Base-by-base conservation (phyloP, 2,113 vertebrate genomes). In the Misgurnus anguillicaudatus region DNA sequence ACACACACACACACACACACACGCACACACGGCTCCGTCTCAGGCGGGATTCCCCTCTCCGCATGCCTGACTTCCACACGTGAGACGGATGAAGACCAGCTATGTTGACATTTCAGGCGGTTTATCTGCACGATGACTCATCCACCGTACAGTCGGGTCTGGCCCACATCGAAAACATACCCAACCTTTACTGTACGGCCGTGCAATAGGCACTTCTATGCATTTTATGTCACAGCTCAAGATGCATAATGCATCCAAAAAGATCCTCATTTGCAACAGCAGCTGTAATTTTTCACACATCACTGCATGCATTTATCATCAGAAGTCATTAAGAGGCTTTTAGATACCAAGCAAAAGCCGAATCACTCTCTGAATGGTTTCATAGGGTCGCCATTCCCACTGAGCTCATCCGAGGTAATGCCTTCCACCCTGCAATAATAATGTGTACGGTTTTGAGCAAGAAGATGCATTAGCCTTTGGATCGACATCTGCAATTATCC, bases 21-120 rank as follows among this genome's bases (percentile, higher is more conserved):
- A 60, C 80, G 21, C 64, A 45, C 69, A 55, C 62, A 31, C 24
- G 24, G 3, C 62, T 72, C 64, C n/a, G 7, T 76, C 79, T 79
- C 36, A 71, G 71, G 17, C 62, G 76, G 82, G 73, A 80, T 82
- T 80, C 83, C 80, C 80, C 75, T 76, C 42, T 71, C 84, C 76
- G 81, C 65, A 75, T 75, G 78, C 65, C 36, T 58, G 41, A 24
- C 61, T 79, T 57, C 63, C 57, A 64, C 61, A 58, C 73, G 83
- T 70, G 57, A 47, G 45, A 70, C 31, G 9, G 39, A 76, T 65
- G 48, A 61, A 58, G 78, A 65, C 75, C 66, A 80, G 51, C 73
- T 17, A 77, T 24, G 24, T 61, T 70, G 65, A 55, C 36, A 6
- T 47, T 62, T 62, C 58, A 75, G 58, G 58, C 48, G 11, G 73